These are phyloP conservation scores for Haplochromis burtoni DNA, from an alignment of 2,113 vertebrate species.

Conservation along the genomic window DNA sequence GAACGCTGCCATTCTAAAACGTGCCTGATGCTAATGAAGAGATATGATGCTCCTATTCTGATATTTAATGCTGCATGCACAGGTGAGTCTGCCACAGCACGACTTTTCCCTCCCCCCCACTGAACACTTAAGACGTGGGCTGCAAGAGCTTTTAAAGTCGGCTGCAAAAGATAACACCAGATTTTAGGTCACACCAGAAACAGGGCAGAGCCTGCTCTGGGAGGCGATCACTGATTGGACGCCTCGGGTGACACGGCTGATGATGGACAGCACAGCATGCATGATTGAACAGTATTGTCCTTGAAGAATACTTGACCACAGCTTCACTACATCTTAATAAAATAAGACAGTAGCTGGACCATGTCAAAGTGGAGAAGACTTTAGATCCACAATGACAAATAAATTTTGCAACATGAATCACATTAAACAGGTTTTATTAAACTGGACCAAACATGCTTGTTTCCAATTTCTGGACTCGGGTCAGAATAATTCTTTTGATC, in stretches of 20 bases:
- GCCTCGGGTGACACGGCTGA: constrained; percentile 47
- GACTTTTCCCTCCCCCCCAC: accelerated
- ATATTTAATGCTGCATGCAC: constrained; percentile 1
- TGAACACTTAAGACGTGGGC: neutral
- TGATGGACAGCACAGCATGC: constrained; percentile 52
- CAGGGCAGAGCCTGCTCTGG: constrained; percentile 8
- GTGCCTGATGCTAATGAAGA: constrained; percentile 13
- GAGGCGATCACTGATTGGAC: constrained; percentile 60
- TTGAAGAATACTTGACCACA: constrained; percentile 25
- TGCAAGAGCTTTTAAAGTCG: neutral
- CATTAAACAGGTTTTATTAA: neutral
- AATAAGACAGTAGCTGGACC: neutral
- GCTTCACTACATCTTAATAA: neutral
- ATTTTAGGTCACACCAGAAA: constrained; percentile 32
- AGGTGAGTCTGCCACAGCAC: neutral
- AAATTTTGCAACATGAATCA: neutral
- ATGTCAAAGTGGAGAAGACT: neutral
- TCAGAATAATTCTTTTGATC: neutral
- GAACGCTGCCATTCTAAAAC: neutral
- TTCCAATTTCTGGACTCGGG: neutral
- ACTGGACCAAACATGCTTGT: neutral
- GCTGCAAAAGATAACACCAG: neutral
- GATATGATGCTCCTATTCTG: neutral
- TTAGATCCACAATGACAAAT: neutral
- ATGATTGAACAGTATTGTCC: constrained; percentile 30